Evolutionary conservation across 2,888 invertebrate genomes (phyloP).

Genomic region (Eubasilissa splendida): DNA sequence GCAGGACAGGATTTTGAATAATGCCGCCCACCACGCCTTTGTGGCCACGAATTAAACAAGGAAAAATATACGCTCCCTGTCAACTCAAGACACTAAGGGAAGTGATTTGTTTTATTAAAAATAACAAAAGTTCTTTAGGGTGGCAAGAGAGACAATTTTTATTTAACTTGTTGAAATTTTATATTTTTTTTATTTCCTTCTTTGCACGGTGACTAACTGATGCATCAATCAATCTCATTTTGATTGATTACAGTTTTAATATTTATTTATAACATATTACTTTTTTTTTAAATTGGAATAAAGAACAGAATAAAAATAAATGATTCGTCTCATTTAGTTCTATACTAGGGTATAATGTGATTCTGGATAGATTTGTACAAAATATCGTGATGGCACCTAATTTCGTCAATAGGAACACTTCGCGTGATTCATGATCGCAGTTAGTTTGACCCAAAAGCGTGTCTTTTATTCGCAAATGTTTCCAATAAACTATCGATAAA

Average conservation of each 20-base stretch:
- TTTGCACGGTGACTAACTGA: not conserved
- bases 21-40: slow-evolving; percentile 28
- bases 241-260: no score
- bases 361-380: not conserved
- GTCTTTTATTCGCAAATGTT: no score
- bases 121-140: slow-evolving; percentile 8
- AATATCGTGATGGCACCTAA: not conserved
- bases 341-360: no score
- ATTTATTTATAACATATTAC: no score
- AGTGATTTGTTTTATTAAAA: slow-evolving; percentile 20
- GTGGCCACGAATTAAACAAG: slow-evolving; percentile 32
- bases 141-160: slow-evolving; percentile 8
- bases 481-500: slow-evolving; percentile 30
- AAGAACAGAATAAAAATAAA: no score
- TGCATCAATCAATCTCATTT: no score
- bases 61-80: slow-evolving; percentile 14
- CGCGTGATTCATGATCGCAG: slow-evolving; percentile 14
- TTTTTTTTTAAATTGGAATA: no score
- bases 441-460: slow-evolving; percentile 20
- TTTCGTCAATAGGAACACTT: not conserved
- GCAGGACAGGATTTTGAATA: slow-evolving; percentile 26
- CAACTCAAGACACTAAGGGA: slow-evolving; percentile 27
- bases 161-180: not conserved
- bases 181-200: not conserved
- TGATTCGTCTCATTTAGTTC: no score